A percentile compares a stretch with the other conserved stretches of the same genome.
phyloP scores from a whole-genome alignment of 2,113 vertebrate genomes.

The Trogon melanurus region DNA sequence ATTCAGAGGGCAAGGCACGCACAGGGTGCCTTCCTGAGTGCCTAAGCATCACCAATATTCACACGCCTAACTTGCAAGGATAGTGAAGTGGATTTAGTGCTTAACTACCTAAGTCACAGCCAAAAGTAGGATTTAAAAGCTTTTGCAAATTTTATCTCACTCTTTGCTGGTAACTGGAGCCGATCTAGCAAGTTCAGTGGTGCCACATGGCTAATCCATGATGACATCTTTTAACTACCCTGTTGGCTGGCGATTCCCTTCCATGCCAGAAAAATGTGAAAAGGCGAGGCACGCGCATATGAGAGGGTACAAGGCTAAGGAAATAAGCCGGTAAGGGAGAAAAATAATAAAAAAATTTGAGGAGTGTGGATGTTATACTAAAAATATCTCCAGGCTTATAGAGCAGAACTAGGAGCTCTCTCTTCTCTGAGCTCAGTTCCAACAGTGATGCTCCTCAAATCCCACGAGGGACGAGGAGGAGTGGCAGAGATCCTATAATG shows the following conservation, averaged over 20 bases:
- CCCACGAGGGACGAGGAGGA: not conserved
- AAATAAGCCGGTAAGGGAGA: not conserved
- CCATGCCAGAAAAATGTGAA: not conserved
- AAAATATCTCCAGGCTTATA: not conserved
- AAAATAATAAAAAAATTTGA: not conserved
- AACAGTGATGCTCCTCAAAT: not conserved
- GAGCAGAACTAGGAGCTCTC: not conserved
- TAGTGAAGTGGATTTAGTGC: not conserved
- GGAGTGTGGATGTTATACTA: not conserved
- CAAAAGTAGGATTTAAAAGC: not conserved
- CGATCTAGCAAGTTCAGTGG: not conserved
- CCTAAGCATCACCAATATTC: not conserved
- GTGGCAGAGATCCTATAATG: constrained; percentile 4
- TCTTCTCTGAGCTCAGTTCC: not conserved
- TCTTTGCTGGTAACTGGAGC: not conserved
- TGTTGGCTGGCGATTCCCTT: not conserved
- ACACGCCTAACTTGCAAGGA: not conserved
- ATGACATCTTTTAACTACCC: not conserved
- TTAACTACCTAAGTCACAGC: not conserved
- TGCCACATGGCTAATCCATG: not conserved
- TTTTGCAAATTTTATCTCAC: not conserved
- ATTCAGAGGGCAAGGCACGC: not conserved
- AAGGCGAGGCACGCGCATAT: not conserved
- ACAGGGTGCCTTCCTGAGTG: not conserved
- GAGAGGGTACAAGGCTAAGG: not conserved